phyloP scores from a whole-genome alignment of 1,140 invertebrate species.

The Drosophila mayri region DNA sequence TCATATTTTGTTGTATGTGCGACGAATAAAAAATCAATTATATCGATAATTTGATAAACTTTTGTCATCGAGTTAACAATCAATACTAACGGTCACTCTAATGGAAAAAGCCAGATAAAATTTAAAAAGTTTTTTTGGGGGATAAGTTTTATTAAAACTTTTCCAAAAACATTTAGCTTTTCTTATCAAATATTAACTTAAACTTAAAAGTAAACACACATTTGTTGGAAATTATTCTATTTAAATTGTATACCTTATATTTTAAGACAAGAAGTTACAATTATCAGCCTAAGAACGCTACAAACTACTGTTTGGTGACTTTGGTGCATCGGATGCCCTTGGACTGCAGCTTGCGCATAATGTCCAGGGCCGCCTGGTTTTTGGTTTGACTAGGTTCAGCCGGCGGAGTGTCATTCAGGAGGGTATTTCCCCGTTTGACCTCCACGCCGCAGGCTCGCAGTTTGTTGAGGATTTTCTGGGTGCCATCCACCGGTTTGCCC shows the following conservation, averaged over 20 bases:
- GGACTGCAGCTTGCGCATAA: slow-evolving; percentile 72
- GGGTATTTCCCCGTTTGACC: slow-evolving; percentile 63
- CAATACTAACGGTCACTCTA: slow-evolving; percentile 3
- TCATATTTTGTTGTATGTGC: background rate
- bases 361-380: slow-evolving; percentile 61
- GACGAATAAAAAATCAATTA: background rate
- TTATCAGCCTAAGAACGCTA: background rate
- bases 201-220: background rate
- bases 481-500: slow-evolving; percentile 36
- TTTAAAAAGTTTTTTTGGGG: background rate
- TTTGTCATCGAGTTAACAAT: too few relatives aligned
- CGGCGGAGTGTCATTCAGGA: slow-evolving; percentile 1
- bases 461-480: slow-evolving; percentile 71
- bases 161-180: background rate
- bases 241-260: background rate
- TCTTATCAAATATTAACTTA: background rate
- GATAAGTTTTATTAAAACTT: background rate
- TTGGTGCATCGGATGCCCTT: slow-evolving; percentile 77
- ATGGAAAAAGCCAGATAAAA: too few relatives aligned
- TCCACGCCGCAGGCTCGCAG: slow-evolving; percentile 69
- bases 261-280: slow-evolving; percentile 12
- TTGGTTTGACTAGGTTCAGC: slow-evolving; percentile 5
- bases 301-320: slow-evolving; percentile 39
- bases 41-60: too few relatives aligned
- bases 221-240: background rate